These are phyloP conservation scores for Athalia circularis DNA, from an alignment of 2,888 invertebrate species.

Conservation along the genomic window DNA sequence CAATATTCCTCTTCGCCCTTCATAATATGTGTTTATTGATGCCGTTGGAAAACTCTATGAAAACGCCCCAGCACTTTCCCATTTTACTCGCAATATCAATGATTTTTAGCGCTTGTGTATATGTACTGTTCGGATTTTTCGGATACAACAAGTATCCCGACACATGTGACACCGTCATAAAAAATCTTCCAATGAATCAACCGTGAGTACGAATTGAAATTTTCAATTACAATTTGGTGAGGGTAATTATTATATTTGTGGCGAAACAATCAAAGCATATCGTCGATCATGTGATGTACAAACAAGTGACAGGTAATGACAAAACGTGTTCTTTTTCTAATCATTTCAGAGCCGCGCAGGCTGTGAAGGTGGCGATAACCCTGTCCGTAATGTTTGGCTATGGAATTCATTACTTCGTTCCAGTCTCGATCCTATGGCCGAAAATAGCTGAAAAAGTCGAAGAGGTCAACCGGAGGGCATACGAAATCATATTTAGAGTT, in stretches of 20 bases:
- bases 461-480: constrained; percentile 60
- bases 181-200: constrained; percentile 85
- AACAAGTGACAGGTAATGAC: too few relatives aligned
- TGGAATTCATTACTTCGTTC: constrained; percentile 81
- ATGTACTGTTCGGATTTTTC: constrained; percentile 90
- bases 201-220: constrained; percentile 76
- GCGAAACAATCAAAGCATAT: too few relatives aligned
- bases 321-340: too few relatives aligned
- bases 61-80: constrained; percentile 85
- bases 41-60: constrained; percentile 96
- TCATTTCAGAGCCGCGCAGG: constrained; percentile 69
- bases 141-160: constrained; percentile 92
- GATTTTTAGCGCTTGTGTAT: constrained; percentile 85
- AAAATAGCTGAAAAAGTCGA: constrained; percentile 69
- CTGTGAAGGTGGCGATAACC: constrained; percentile 77
- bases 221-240: neutral
- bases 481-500: constrained; percentile 64
- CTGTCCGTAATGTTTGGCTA: constrained; percentile 79
- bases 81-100: constrained; percentile 90
- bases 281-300: too few relatives aligned
- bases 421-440: constrained; percentile 80
- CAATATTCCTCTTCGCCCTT: constrained; percentile 96
- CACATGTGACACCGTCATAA: constrained; percentile 85
- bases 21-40: constrained; percentile 94
- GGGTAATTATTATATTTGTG: too few relatives aligned